Percentiles rank a stretch among this genome's conserved stretches.
Evolutionary conservation across 2,888 invertebrate species (phyloP).

Genomic region (Hypomecis atomaria): DNA sequence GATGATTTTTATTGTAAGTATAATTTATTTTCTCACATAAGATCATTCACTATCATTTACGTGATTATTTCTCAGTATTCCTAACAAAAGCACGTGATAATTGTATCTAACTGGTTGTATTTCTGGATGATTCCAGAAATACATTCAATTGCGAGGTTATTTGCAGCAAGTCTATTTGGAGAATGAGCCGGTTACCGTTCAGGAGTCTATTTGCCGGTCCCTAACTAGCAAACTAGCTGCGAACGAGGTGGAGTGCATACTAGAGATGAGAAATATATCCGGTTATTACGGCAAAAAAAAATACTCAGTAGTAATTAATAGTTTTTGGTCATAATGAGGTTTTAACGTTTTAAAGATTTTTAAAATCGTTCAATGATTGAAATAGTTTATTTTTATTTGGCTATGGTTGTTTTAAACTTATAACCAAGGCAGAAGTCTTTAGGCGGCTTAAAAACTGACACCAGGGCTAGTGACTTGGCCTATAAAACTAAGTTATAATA

Average conservation of each 20-base stretch:
- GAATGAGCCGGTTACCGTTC: conserved; percentile 25
- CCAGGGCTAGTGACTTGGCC: background rate
- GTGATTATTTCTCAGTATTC: background rate
- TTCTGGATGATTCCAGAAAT: conserved; percentile 19
- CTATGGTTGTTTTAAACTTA: too few relatives aligned
- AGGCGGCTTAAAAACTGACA: background rate
- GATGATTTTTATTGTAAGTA: too few relatives aligned
- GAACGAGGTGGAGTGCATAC: conserved; percentile 6
- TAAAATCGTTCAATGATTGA: too few relatives aligned
- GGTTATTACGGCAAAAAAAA: background rate
- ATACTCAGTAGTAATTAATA: too few relatives aligned
- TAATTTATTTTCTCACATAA: too few relatives aligned
- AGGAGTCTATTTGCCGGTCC: conserved; percentile 20
- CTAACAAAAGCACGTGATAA: background rate
- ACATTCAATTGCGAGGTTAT: conserved; percentile 18
- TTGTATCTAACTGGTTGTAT: background rate
- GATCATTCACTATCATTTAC: too few relatives aligned
- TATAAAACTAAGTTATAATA: too few relatives aligned
- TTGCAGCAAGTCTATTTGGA: conserved; percentile 20
- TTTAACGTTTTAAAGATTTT: too few relatives aligned
- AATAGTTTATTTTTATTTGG: too few relatives aligned
- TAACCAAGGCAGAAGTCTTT: too few relatives aligned
- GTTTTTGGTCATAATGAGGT: too few relatives aligned
- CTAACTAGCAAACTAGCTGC: conserved; percentile 26
- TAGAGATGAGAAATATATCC: conserved; percentile 10